Evolutionary conservation across 1,140 invertebrate species (phyloP).

Genomic region (Panulirus ornatus): DNA sequence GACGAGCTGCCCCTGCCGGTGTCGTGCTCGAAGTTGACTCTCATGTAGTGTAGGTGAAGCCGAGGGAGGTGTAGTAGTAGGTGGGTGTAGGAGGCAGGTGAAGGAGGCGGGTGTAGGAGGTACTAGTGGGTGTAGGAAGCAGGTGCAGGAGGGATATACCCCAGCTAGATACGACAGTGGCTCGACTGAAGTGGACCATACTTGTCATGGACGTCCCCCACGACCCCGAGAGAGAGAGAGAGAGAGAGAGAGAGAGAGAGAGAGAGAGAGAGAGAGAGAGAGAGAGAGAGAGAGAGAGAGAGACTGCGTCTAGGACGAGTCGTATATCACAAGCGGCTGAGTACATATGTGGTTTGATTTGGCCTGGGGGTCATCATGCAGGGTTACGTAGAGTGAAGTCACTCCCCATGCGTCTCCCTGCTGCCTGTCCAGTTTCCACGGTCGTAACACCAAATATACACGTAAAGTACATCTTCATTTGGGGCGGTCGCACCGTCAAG

Average conservation of each 20-base stretch:
- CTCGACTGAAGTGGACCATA: background rate
- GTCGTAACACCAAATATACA: no score
- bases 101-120: background rate
- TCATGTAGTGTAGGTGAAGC: no score
- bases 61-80: background rate
- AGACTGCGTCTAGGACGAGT: background rate
- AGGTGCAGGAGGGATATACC: background rate
- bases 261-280: slow-evolving; percentile 14
- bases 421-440: no score
- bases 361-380: no score
- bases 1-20: no score
- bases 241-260: background rate
- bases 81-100: background rate
- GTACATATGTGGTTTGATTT: background rate
- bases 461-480: no score
- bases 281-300: slow-evolving; percentile 2
- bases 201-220: background rate
- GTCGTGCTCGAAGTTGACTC: no score
- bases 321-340: background rate
- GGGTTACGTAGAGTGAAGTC: no score
- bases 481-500: no score
- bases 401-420: no score
- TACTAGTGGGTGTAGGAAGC: background rate
- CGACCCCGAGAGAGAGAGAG: no score
- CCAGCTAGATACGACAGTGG: background rate